Conservation (phyloP, 2,797 vertebrate genomes). For the Sparidentex hasta region DNA sequence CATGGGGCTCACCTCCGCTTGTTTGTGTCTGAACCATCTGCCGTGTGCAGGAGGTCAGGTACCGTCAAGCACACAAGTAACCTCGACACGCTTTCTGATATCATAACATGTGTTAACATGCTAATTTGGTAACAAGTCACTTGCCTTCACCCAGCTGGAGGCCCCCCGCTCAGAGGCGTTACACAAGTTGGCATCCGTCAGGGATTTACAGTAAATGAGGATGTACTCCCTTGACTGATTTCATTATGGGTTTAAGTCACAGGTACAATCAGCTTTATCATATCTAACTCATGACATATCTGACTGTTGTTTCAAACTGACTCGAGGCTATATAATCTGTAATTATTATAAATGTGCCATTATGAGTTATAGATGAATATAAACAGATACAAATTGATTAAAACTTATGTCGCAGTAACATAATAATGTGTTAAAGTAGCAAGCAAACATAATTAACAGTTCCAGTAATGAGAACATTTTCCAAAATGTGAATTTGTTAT, state of each 20-base stretch:
- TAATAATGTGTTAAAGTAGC: background rate
- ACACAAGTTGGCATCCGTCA: conserved; percentile 54
- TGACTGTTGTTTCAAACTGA: conserved; percentile 1
- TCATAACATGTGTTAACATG: conserved; percentile 13
- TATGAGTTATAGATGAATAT: background rate
- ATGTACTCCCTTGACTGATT: conserved; percentile 48
- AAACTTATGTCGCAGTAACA: background rate
- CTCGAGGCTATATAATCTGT: background rate
- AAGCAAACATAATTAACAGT: background rate
- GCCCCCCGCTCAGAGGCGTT: conserved; percentile 28
- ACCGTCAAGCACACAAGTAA: conserved; percentile 3
- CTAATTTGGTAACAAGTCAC: conserved; percentile 2
- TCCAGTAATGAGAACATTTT: background rate
- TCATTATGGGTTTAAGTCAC: conserved; percentile 54
- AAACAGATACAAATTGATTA: background rate
- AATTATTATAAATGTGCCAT: background rate
- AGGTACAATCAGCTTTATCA: conserved; percentile 24
- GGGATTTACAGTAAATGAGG: conserved; percentile 61
- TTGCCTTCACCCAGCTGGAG: conserved; percentile 1
- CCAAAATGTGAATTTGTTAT: background rate
- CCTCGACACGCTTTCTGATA: conserved; percentile 22
- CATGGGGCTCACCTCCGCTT: conserved; percentile 15
- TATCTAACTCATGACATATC: background rate
- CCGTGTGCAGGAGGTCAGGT: conserved; percentile 31
- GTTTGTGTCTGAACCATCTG: conserved; percentile 53